phyloP scores from a whole-genome alignment of 2,888 invertebrate species.

The Vesta saturnalis region DNA sequence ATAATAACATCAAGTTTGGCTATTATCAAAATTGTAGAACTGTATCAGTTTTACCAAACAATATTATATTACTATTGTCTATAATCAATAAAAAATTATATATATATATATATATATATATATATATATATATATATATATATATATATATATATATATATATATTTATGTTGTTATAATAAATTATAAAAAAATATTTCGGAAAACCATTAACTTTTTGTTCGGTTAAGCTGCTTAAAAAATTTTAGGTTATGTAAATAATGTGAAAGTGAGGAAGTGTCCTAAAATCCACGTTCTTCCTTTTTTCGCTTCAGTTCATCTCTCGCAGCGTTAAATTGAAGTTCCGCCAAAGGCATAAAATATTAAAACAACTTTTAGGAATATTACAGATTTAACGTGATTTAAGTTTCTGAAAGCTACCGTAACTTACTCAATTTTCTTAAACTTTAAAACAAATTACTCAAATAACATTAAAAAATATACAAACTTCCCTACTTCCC shows the following conservation, averaged over 20 bases:
- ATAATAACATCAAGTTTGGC: no score
- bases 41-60: no score
- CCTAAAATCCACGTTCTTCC: neutral
- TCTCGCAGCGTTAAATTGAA: slow-evolving; percentile 21
- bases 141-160: no score
- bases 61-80: no score
- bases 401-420: slow-evolving; percentile 19
- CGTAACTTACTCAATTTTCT: slow-evolving; percentile 9
- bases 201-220: no score
- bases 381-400: slow-evolving; percentile 26
- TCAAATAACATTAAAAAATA: neutral
- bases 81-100: no score
- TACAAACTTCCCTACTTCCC: neutral
- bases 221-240: no score
- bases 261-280: neutral
- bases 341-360: slow-evolving; percentile 23
- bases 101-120: no score
- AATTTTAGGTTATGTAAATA: neutral
- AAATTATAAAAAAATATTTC: no score
- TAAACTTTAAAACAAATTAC: slow-evolving; percentile 6
- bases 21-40: no score
- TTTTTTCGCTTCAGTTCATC: slow-evolving; percentile 19
- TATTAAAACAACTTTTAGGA: slow-evolving; percentile 30
- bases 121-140: no score
- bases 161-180: no score